Evolutionary conservation across 2,113 vertebrate genomes (phyloP), one percentile per base, ranked within the genome.

Genomic region (Manacus vitellinus): DNA sequence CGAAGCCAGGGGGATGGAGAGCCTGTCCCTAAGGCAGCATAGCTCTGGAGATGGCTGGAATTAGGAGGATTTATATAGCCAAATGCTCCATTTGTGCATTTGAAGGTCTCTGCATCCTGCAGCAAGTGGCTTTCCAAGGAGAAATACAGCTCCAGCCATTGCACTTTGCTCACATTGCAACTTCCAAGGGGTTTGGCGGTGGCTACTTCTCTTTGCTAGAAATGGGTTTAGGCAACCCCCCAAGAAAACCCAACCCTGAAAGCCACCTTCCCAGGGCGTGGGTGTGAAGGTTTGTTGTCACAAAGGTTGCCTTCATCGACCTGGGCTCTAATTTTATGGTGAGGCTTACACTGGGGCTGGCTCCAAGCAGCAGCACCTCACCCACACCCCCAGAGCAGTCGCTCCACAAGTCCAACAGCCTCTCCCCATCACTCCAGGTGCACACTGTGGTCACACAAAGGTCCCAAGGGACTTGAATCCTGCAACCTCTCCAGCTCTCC

Each of bases 401-500:
- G 0, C 35, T 66, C 58, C 1, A 1, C 25, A 5, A 27, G 27
- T 59, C 49, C 1, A 2, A 9, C 18, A n/a, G 31, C 61, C n/a
- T 68, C 27, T 39, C n/a, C 27, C 23, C 24, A 11, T 58, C 2
- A 0, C n/a, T 31, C 22, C 1, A 1, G 19, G 43, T 35, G 72
- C 35, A 37, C 1, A 0, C 25, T 1, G 0, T 15, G 41, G 58
- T 51, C 75, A 62, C 0, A 1, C 19, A 71, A 37, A 68, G 30
- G 14, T 7, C 28, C 13, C 7, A 1, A 33, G 24, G 31, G 44
- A n/a, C 77, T 10, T 0, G 0, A 59, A 39, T 51, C 62, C 51
- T 44, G 23, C n/a, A 41, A 13, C 11, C 17, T 4, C 47, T 94
- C 33, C 61, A 25, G 83, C 43, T 68, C 43, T 25, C 33, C 39